A percentile compares a stretch with the other conserved stretches of the same genome.
These are phyloP conservation scores for Pseudomyrmex flavicornis DNA, from an alignment of 1,140 invertebrate genomes.

Conservation along the genomic window DNA sequence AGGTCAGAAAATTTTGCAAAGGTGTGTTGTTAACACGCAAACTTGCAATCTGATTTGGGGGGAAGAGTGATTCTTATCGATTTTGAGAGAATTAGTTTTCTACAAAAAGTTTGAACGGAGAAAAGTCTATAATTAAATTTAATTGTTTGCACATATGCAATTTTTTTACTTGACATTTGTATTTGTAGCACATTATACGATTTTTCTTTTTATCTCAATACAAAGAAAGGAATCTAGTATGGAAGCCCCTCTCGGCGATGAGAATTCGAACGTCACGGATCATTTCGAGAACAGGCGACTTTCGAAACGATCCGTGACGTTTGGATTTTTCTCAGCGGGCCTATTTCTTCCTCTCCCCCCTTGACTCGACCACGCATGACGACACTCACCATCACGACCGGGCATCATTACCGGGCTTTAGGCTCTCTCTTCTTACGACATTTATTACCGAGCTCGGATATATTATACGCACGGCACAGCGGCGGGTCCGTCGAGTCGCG, in stretches of 20 bases:
- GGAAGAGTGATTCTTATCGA: constrained; percentile 18
- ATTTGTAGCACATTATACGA: neutral
- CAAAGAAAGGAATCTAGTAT: constrained; percentile 8
- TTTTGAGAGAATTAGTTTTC: neutral
- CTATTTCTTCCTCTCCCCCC: constrained; percentile 50
- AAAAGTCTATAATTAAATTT: neutral
- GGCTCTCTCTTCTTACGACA: constrained; percentile 62
- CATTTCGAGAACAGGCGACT: constrained; percentile 57
- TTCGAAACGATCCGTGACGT: constrained; percentile 57
- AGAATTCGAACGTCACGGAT: constrained; percentile 52
- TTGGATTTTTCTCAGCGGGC: constrained; percentile 21
- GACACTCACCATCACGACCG: constrained; percentile 50
- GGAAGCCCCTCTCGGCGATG: neutral
- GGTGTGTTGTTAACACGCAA: constrained; percentile 31
- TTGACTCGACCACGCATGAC: constrained; percentile 50
- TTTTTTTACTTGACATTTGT: neutral
- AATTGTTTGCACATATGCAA: no score
- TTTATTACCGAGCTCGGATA: constrained; percentile 63
- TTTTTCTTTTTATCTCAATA: constrained; percentile 18
- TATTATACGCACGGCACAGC: constrained; percentile 43
- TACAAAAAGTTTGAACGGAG: neutral
- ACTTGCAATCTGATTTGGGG: constrained; percentile 21
- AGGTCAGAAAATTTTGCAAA: neutral
- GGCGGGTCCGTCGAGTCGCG: constrained; percentile 34
- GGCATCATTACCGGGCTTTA: constrained; percentile 41